Base-by-base conservation (phyloP, 2,797 vertebrate genomes). In the Tokudaia tokunoshimensis region DNA sequence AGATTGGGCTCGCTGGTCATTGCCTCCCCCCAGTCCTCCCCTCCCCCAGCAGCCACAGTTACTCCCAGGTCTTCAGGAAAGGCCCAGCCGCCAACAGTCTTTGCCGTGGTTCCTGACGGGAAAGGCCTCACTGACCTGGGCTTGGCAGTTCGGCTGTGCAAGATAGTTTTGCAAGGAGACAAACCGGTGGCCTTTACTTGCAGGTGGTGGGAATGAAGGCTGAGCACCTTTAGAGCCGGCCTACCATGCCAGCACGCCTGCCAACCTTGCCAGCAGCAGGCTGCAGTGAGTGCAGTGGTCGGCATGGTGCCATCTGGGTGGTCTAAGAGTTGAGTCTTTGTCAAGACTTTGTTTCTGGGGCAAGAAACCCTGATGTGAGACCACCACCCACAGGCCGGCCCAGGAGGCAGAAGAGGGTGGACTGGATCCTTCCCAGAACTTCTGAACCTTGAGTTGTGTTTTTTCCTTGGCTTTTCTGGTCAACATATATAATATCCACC, bases 91-190 rank as follows among this genome's bases (percentile, higher is more conserved):
- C 81, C 47, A 29, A 7, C 67, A 26, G 89, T 80, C 0, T 72
- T 67, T 37, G 63, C 74, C 89, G 0, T 72, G 81, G 12, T 2
- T 94, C 94, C 17, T 6, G 10, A 20, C 84, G 13, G 94, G 95
- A 89, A 59, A 55, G 87, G 78, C 78, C 95, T 79, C 95, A 0
- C 13, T 13, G 55, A 70, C 97, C 89, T 41, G 59, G 67, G 90
- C 95, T 95, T 14, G 37, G 95, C 95, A 37, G 3, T 96, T 52
- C 22, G 63, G 65, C 79, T 5, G 0, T 29, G 84, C 41, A 34
- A 29, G 86, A 3, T 63, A 0, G 97, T 61, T 52, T 59, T 34
- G 89, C 52, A 11, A 9, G 59, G 44, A 79, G 80, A 67, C 20
- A 55, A 61, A 92, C 76, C 52, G 7, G 0, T 29, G 47, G 94